phyloP scores from a whole-genome alignment of 1,140 invertebrate genomes.

The Drosophila ambigua region DNA sequence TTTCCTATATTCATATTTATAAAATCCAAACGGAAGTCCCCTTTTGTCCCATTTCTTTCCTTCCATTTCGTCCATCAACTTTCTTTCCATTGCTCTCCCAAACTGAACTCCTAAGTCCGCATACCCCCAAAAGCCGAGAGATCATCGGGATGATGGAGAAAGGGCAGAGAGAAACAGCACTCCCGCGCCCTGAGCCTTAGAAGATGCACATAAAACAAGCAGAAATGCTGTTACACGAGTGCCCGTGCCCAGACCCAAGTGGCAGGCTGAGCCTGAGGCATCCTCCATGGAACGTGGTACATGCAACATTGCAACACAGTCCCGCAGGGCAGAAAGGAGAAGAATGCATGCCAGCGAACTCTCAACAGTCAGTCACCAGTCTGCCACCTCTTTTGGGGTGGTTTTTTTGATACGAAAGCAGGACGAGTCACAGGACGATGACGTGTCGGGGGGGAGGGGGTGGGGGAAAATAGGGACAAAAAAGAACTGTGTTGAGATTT shows the following conservation, averaged over 20 bases:
- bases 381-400: conserved; percentile 34
- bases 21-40: too few species aligned
- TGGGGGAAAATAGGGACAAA: not conserved
- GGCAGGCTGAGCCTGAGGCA: conserved; percentile 51
- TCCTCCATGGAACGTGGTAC: conserved; percentile 14
- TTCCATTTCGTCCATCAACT: too few species aligned
- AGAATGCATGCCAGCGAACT: conserved; percentile 50
- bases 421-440: conserved; percentile 61
- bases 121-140: conserved; percentile 12
- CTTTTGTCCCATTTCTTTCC: too few species aligned
- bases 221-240: conserved; percentile 63
- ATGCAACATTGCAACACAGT: conserved; percentile 19
- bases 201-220: conserved; percentile 67
- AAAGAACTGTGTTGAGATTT: conserved; percentile 73
- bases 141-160: conserved; percentile 17
- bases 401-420: conserved; percentile 14
- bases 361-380: conserved; percentile 50
- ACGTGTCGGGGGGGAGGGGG: conserved; percentile 26
- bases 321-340: conserved; percentile 16
- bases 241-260: conserved; percentile 26
- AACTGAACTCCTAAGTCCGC: not conserved
- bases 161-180: not conserved
- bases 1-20: too few species aligned
- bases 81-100: not conserved
- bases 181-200: conserved; percentile 31